phyloP scores from a whole-genome alignment of 2,797 vertebrate genomes.

The Lepilemur ruficaudatus region DNA sequence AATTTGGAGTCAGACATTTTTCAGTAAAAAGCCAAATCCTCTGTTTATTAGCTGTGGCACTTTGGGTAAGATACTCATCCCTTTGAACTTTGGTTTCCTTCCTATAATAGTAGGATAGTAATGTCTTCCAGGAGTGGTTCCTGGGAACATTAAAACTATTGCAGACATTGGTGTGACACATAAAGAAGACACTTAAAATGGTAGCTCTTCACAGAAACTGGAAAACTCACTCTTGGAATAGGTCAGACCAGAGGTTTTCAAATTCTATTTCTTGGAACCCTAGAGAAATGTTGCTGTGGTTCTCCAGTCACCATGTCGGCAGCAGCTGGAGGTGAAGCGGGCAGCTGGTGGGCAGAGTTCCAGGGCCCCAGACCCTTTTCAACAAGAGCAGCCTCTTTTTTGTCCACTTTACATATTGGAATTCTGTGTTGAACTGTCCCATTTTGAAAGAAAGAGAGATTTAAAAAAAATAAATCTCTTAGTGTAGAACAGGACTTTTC shows the following conservation, averaged over 20 bases:
- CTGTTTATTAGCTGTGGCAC: not conserved
- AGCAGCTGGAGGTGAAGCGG: not conserved
- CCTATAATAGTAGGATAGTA: not conserved
- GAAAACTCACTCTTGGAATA: not conserved
- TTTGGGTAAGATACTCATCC: not conserved
- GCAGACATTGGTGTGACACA: not conserved
- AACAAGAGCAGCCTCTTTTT: not conserved
- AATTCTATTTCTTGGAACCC: not conserved
- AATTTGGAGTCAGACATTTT: not conserved
- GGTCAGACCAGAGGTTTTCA: not conserved
- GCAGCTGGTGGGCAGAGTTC: not conserved
- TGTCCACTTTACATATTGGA: not conserved
- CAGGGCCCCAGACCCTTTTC: not conserved
- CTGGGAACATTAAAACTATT: not conserved
- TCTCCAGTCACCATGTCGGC: no score
- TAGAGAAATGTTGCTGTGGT: not conserved
- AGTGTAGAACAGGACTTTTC: not conserved
- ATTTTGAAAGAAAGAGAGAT: not conserved
- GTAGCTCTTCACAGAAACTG: not conserved
- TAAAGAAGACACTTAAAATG: not conserved
- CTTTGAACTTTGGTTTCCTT: conserved; percentile 21
- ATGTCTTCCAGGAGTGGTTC: not conserved
- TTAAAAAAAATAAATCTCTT: not conserved
- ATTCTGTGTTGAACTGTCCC: not conserved
- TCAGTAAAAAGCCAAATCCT: not conserved